Conservation (phyloP, 2,113 vertebrate genomes). For the Etheostoma spectabile region DNA sequence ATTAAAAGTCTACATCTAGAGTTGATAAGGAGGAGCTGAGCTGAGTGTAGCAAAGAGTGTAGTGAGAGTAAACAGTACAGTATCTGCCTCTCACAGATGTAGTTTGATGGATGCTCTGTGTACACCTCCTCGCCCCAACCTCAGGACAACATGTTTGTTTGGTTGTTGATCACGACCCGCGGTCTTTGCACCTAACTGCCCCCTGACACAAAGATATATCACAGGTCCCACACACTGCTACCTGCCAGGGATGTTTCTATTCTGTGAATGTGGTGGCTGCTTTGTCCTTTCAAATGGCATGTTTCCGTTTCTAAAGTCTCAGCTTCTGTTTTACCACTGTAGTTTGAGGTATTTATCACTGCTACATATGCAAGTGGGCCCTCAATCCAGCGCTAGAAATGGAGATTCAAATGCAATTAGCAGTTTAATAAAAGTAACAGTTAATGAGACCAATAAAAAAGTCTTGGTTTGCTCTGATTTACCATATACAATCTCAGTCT, state of each 20-base stretch:
- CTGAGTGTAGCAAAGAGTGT: conserved; percentile 14
- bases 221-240: conserved; percentile 58
- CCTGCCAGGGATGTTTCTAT: conserved; percentile 48
- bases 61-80: conserved; percentile 49
- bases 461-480: conserved; percentile 66
- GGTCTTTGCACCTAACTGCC: conserved; percentile 74
- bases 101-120: conserved; percentile 80
- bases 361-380: conserved; percentile 13
- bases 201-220: conserved; percentile 76
- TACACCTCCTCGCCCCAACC: conserved; percentile 68
- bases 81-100: conserved; percentile 73
- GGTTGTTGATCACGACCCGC: conserved; percentile 81
- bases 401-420: conserved; percentile 65
- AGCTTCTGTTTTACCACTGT: conserved; percentile 22
- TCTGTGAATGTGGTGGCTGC: conserved; percentile 17
- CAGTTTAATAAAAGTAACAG: conserved; percentile 58
- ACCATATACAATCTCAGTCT: conserved; percentile 58
- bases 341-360: conserved; percentile 34
- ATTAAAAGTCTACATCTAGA: conserved; percentile 25
- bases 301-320: conserved; percentile 10
- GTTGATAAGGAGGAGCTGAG: conserved; percentile 32
- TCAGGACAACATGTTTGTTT: conserved; percentile 74
- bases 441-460: conserved; percentile 68
- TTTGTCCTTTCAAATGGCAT: conserved; percentile 42
- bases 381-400: conserved; percentile 16